These are phyloP conservation scores for Perccottus glenii DNA, from an alignment of 2,113 vertebrate species.

Conservation along the genomic window DNA sequence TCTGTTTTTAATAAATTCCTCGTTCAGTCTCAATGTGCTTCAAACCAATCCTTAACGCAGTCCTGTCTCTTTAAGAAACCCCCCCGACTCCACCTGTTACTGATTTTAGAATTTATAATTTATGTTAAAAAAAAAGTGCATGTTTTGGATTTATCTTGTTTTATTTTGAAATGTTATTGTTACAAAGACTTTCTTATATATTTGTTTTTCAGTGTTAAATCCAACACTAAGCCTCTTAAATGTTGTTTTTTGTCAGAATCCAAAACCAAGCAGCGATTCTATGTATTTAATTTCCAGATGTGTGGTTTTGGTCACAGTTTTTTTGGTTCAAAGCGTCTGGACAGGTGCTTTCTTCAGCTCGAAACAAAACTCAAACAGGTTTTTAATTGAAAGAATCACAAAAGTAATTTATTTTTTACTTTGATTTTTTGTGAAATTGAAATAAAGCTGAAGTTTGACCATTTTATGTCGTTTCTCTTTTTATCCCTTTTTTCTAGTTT, in stretches of 20 bases:
- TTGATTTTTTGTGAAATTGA: not conserved
- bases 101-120: not conserved
- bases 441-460: conserved; percentile 1
- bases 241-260: too few relatives aligned
- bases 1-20: not conserved
- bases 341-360: not conserved
- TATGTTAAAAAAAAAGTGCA: not conserved
- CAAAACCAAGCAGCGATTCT: not conserved
- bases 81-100: too few relatives aligned
- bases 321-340: too few relatives aligned
- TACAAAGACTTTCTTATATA: too few relatives aligned
- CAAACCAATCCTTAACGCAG: too few relatives aligned
- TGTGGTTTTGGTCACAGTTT: too few relatives aligned
- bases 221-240: too few relatives aligned
- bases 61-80: not conserved
- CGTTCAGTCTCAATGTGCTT: not conserved
- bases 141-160: not conserved
- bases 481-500: too few relatives aligned
- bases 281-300: too few relatives aligned
- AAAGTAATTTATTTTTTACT: conserved; percentile 2
- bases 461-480: not conserved
- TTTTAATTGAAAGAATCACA: not conserved
- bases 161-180: too few relatives aligned
- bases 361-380: not conserved
- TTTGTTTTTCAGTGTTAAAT: too few relatives aligned